These are phyloP conservation scores for Prosapia bicincta DNA, from an alignment of 2,888 invertebrate species.

Conservation along the genomic window DNA sequence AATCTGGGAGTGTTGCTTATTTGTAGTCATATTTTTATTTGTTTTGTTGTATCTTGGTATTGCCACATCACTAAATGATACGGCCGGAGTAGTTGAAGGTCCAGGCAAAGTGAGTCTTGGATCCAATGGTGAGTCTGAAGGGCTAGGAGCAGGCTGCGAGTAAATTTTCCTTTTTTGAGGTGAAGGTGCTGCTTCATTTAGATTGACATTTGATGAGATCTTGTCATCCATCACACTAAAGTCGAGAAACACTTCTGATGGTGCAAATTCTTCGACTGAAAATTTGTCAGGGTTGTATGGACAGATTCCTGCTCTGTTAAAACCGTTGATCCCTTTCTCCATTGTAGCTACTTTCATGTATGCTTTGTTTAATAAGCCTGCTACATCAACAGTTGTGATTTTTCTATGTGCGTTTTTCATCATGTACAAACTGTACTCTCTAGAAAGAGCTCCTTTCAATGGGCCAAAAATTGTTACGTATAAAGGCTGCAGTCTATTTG, in stretches of 20 bases:
- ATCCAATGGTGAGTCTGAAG: neutral
- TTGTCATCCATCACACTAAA: neutral
- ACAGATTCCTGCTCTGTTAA: neutral
- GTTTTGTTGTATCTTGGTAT: neutral
- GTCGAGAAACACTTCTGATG: neutral
- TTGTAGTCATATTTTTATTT: neutral
- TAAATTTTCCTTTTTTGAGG: too few species aligned
- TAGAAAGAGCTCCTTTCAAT: conserved; percentile 40
- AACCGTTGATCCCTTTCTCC: neutral
- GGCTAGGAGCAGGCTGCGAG: too few species aligned
- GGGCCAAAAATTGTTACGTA: conserved; percentile 40
- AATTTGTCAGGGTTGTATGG: neutral
- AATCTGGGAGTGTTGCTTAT: neutral
- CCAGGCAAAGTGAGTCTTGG: too few species aligned
- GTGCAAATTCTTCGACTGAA: neutral
- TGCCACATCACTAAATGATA: neutral
- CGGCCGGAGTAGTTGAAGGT: too few species aligned
- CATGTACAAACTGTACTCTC: conserved; percentile 37
- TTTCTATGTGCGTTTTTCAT: neutral
- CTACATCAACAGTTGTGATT: neutral
- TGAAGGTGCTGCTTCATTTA: too few species aligned
- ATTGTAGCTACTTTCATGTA: neutral
- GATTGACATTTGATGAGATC: too few species aligned
- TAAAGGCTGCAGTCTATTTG: conserved; percentile 39
- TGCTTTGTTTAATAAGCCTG: neutral